Evolutionary conservation across 2,113 vertebrate species (phyloP), one percentile per base, ranked within the genome.

Genomic region (Cyrtonyx montezumae): DNA sequence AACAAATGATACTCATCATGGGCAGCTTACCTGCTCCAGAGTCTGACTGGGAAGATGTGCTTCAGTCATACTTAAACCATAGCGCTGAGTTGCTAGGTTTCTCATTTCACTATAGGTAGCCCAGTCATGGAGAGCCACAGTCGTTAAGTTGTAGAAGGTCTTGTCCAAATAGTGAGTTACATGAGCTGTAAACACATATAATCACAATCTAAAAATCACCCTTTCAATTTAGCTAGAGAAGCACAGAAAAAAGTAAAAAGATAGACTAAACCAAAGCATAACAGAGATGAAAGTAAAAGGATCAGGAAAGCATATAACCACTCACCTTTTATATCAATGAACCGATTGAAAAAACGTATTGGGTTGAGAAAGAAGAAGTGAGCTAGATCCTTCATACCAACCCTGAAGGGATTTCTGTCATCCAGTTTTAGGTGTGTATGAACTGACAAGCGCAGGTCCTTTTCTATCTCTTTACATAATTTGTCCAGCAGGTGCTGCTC

Each of bases 21-120:
- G 40, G 58, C 43, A 91, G 71, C n/a, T 46, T 93, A 99, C 99
- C 99, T 99, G 99, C 91, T 99, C 99, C 95, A 99, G 97, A 19
- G 99, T 99, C 97, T 99, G 99, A 96, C 99, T 99, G 42, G 99
- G 99, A 86, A 99, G 98, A 91, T 99, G 98, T 14, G 99, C 99
- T 96, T 99, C 99, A 3, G 99, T 99, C 99, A 99, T 99, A 3
- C 96, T 97, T 25, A 99, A 98, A 32, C 99, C 99, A 14, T 99
- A 99, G 73, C 99, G 99, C 58, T 99, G 99, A 4, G 98, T 99
- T 40, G 99, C 99, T 18, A 99, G 96, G 95, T 99, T 99, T 77
- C 99, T 98, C 99, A 99, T 99, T 97, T 99, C 99, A 37, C 99
- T 99, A 93, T 99, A 99, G 21, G 99, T 99, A 94, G 99, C 99